These are phyloP conservation scores for Cheilosia urbana DNA, from an alignment of 2,888 invertebrate species.

Conservation along the genomic window DNA sequence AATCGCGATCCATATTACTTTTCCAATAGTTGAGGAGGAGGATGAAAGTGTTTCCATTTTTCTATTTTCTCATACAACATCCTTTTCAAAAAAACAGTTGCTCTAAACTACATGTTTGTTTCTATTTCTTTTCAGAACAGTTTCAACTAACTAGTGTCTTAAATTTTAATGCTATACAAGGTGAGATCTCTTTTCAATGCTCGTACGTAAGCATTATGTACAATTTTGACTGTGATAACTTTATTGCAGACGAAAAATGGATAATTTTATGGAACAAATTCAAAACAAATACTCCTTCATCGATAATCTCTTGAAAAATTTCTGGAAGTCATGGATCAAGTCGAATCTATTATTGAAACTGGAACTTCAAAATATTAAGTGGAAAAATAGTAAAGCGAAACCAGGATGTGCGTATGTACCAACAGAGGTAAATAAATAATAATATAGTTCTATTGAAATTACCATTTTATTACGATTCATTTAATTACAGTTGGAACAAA, in stretches of 20 bases:
- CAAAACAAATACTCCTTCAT: constrained; percentile 82
- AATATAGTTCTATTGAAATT: not conserved
- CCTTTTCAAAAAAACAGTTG: too few species aligned
- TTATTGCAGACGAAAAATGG: constrained; percentile 69
- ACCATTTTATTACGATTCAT: not conserved
- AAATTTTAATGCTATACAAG: constrained; percentile 15
- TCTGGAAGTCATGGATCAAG: constrained; percentile 81
- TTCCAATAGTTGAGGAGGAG: too few species aligned
- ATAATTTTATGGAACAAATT: constrained; percentile 80
- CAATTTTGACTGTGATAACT: not conserved
- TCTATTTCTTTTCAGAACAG: constrained; percentile 10
- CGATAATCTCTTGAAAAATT: constrained; percentile 80
- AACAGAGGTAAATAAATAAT: constrained; percentile 85
- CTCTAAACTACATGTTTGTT: not conserved
- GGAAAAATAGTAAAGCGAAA: constrained; percentile 91
- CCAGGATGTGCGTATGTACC: constrained; percentile 93
- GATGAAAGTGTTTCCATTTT: too few species aligned
- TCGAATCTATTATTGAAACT: constrained; percentile 80
- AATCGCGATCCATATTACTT: too few species aligned
- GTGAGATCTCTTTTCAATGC: not conserved
- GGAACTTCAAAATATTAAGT: constrained; percentile 85
- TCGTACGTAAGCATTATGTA: not conserved
- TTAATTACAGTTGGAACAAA: constrained; percentile 89
- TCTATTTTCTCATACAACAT: too few species aligned
- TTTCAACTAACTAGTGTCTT: constrained; percentile 16